Base-by-base conservation (phyloP, 2,888 invertebrate genomes). In the Xestoiulus laeticollis region DNA sequence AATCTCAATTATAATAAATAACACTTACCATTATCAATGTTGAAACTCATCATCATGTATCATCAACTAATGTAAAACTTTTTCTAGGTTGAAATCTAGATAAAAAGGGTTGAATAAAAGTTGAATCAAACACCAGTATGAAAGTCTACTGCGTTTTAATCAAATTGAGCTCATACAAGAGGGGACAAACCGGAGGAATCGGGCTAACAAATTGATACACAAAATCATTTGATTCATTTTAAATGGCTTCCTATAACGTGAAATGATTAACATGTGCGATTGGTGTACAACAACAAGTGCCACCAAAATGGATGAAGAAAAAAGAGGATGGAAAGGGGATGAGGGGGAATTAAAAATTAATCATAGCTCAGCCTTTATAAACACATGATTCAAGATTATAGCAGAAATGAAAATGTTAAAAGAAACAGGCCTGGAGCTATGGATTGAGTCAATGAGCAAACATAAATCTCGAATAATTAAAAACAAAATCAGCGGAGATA, bases 121-220 rank as follows among this genome's bases (percentile, higher is more conserved):
- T n/a, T n/a, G n/a, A n/a, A n/a, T n/a, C n/a, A n/a, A n/a, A n/a
- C n/a, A n/a, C n/a, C n/a, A n/a, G n/a, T n/a, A n/a, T 14, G 33
- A 87, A 87, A 87, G 30, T 87, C 87, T 87, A 87, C 87, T 87
- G 87, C 87, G 43, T 87, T 87, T 87, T 87, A 87, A 87, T 87
- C 87, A 87, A 87, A 87, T 87, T 87, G 87, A 87, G 87, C 87
- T 87, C 32, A 87, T 78, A 87, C 87, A 87, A 68, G 78, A 68
- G 53, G 43, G 86, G 32, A 32, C 53, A 32, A 48, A 85, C 78
- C 30, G 43, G 43, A 59, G 59, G 59, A 87, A 22, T 30, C 38
- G 53, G 86, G 53, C 33, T 32, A 85, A 38, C 38, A 48, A 85
- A 43, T 44, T 48, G 22, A 48, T 32, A 85, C 33, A 48, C 30